These are phyloP conservation scores for Sycophila texana DNA, from an alignment of 2,888 invertebrate genomes.

Conservation along the genomic window DNA sequence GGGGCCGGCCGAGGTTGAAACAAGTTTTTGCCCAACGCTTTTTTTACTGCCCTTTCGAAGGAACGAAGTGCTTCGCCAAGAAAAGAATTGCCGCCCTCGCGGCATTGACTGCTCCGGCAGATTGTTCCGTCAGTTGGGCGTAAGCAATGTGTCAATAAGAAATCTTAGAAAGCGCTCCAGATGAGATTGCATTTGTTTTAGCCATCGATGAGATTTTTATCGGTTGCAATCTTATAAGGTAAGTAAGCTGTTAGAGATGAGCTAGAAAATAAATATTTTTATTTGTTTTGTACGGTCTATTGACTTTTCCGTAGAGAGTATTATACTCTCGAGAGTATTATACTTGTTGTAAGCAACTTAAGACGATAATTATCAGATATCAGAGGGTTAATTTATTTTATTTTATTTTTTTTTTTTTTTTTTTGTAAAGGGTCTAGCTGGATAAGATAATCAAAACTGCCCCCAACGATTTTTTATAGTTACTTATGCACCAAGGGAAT, in stretches of 20 bases:
- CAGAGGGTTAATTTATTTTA: no score
- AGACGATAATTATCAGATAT: no score
- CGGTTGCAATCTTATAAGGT: not conserved
- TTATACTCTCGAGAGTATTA: no score
- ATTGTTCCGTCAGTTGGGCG: slow-evolving; percentile 25
- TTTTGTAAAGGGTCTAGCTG: no score
- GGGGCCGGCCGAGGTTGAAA: not conserved
- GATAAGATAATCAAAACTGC: no score
- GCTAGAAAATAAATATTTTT: slow-evolving; percentile 3
- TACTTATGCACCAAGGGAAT: no score
- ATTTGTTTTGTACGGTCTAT: not conserved
- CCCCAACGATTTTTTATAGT: no score
- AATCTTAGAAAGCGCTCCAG: slow-evolving; percentile 34
- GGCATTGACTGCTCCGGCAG: slow-evolving; percentile 30
- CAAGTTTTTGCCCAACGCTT: slow-evolving; percentile 37
- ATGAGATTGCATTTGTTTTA: slow-evolving; percentile 38
- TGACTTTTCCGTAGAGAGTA: no score
- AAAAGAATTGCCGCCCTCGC: slow-evolving; percentile 41
- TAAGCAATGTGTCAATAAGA: slow-evolving; percentile 45
- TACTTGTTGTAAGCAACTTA: no score
- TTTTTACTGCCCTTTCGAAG: slow-evolving; percentile 44
- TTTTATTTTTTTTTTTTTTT: no score
- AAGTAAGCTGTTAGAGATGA: not conserved
- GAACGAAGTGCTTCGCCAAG: slow-evolving; percentile 12
- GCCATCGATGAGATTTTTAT: slow-evolving; percentile 39